These are phyloP conservation scores for Antrozous pallidus DNA, from an alignment of 2,797 vertebrate species.

Conservation along the genomic window DNA sequence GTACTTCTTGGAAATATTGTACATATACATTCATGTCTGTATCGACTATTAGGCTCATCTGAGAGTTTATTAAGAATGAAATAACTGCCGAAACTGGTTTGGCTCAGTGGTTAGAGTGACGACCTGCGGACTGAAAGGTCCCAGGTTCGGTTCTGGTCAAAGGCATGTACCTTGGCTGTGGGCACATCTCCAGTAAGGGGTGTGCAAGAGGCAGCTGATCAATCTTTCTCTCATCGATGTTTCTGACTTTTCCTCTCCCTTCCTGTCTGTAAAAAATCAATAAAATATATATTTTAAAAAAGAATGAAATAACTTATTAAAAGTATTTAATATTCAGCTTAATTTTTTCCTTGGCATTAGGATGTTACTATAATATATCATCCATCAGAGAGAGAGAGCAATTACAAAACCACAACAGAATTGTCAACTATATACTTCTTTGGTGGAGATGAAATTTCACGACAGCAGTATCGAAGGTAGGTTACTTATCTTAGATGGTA, in stretches of 20 bases:
- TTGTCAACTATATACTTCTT: conserved; percentile 91
- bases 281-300: too few relatives aligned
- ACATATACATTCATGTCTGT: background rate
- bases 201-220: too few relatives aligned
- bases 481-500: background rate
- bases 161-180: too few relatives aligned
- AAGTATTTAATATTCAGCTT: conserved; percentile 6
- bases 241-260: too few relatives aligned
- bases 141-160: too few relatives aligned
- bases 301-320: background rate
- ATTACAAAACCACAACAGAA: conserved; percentile 76
- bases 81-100: too few relatives aligned
- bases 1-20: background rate
- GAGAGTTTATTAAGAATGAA: background rate
- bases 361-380: conserved; percentile 90
- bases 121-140: too few relatives aligned
- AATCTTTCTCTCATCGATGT: too few relatives aligned
- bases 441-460: conserved; percentile 94
- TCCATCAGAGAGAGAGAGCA: conserved; percentile 82
- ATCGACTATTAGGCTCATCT: background rate
- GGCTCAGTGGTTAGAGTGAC: too few relatives aligned
- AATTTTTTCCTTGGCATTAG: conserved; percentile 78
- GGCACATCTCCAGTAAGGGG: too few relatives aligned
- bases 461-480: conserved; percentile 94
- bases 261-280: too few relatives aligned